These are phyloP conservation scores for Fregata magnificens DNA, from an alignment of 2,113 vertebrate genomes.

Conservation along the genomic window DNA sequence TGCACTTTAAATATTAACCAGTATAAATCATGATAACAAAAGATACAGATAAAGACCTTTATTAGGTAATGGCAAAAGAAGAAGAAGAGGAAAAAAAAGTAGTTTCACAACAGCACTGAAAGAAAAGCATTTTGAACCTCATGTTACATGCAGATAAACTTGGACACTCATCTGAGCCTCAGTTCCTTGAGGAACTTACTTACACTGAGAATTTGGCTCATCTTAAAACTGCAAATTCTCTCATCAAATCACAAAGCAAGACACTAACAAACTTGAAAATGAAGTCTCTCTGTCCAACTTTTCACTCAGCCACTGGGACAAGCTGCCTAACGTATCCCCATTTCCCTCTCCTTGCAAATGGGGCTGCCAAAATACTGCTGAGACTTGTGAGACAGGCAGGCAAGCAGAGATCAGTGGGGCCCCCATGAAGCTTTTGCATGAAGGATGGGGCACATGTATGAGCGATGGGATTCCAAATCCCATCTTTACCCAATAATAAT, in stretches of 20 bases:
- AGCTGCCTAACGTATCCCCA: neutral
- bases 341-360: neutral
- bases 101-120: neutral
- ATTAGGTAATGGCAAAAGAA: neutral
- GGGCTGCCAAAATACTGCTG: neutral
- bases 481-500: conserved; percentile 64
- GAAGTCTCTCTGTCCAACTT: neutral
- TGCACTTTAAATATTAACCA: neutral
- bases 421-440: neutral
- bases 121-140: neutral
- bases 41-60: neutral
- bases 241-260: neutral
- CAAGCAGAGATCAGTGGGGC: neutral
- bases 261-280: neutral
- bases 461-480: conserved; percentile 51
- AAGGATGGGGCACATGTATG: conserved; percentile 26
- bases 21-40: neutral
- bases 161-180: neutral
- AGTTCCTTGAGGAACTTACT: neutral
- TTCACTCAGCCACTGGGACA: neutral
- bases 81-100: neutral
- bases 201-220: neutral
- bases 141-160: neutral
- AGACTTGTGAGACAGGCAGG: neutral
- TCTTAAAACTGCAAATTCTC: neutral